Conservation (phyloP, 2,797 vertebrate species). For the Brotula barbata region DNA sequence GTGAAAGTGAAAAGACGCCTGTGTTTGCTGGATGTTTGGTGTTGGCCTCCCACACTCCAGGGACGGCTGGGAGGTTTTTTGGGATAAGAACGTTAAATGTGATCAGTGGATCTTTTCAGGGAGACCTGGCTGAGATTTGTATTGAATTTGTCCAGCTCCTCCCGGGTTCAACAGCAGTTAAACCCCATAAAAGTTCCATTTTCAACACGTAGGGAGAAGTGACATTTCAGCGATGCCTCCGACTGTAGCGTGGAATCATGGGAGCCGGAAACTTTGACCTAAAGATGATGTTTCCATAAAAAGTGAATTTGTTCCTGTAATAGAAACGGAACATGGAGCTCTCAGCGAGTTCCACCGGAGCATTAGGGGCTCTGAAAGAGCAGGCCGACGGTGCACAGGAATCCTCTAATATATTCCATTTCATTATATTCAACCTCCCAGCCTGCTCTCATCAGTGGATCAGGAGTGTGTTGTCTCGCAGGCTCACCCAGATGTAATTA, state of each 20-base stretch:
- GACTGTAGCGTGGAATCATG: background rate
- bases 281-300: slow-evolving; percentile 14
- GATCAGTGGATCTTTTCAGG: too few species aligned
- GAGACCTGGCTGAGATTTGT: too few species aligned
- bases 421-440: slow-evolving; percentile 70
- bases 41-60: too few species aligned
- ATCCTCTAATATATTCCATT: slow-evolving; percentile 68
- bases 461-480: slow-evolving; percentile 61
- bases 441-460: slow-evolving; percentile 73
- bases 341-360: slow-evolving; percentile 10
- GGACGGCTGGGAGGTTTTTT: too few species aligned
- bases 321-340: slow-evolving; percentile 20
- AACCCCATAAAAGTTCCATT: too few species aligned
- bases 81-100: too few species aligned
- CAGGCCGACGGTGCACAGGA: slow-evolving; percentile 28
- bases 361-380: slow-evolving; percentile 39
- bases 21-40: too few species aligned
- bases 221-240: too few species aligned
- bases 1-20: too few species aligned
- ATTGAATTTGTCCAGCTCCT: too few species aligned
- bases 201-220: too few species aligned
- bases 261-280: slow-evolving; percentile 17
- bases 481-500: slow-evolving; percentile 73
- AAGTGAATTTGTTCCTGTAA: slow-evolving; percentile 14
- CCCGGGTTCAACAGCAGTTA: too few species aligned